Base-by-base conservation (phyloP, 2,113 vertebrate genomes). In the Malurus alboscapulatus region DNA sequence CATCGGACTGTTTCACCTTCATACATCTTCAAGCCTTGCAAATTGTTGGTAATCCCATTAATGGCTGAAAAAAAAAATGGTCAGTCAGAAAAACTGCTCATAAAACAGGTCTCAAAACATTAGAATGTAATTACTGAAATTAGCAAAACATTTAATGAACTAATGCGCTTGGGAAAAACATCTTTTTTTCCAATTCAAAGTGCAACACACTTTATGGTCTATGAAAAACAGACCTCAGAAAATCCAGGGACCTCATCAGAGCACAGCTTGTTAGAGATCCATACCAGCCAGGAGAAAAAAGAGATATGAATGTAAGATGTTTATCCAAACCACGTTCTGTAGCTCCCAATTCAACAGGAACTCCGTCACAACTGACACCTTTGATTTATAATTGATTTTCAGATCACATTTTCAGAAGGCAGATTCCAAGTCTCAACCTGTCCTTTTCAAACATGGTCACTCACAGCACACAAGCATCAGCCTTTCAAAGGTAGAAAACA, bases 21-120 rank as follows among this genome's bases (percentile, higher is more conserved):
- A 44, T 98, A 99, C 98, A 99, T 99, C 82, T 96, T 97, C 87
- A 99, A 97, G 47, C 99, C 99, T 82, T 99, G 99, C 73, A 99
- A 94, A 84, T 97, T 98, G 97, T 97, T 97, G 57, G 98, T 98
- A 85, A 99, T 98, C 40, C 99, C 99, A 92, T 99, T 99, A 91
- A 99, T 99, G 38, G 98, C 99, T 99, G 81, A 27, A 92, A 97
- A 77, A 51, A 92, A 71, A 80, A 30, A 25, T 6, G 34, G 9
- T 59, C 58, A 32, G 18, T 53, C 65, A 62, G 72, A 40, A 63
- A 86, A 74, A 34, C 20, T 1, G 1, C n/a, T 67, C 76, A 86
- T 11, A 85, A 88, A 86, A 32, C 19, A 38, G 14, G 18, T 61
- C 14, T 71, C 26, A 47, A 53, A 89, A n/a, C 63, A 38, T 14